Evolutionary conservation across 2,888 invertebrate genomes (phyloP).

Genomic region (Barypeithes pellucidus): DNA sequence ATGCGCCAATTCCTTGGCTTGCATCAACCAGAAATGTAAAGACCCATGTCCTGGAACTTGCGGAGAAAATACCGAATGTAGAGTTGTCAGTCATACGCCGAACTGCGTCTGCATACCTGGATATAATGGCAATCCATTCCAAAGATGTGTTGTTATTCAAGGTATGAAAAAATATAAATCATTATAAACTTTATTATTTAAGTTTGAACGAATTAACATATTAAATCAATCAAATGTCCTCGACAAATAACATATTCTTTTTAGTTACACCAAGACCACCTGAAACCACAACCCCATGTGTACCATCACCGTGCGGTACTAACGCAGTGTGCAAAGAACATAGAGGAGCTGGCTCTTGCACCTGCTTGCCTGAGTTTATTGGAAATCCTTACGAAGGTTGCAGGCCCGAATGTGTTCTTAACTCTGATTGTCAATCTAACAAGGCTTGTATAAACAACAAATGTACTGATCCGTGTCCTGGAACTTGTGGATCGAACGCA

Average conservation of each 20-base stretch:
- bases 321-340: conserved; percentile 76
- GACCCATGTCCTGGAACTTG: conserved; percentile 79
- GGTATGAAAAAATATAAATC: conserved; percentile 32
- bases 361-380: conserved; percentile 75
- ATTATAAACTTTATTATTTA: neutral
- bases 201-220: neutral
- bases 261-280: conserved; percentile 52
- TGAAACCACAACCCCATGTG: conserved; percentile 71
- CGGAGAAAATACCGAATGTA: conserved; percentile 74
- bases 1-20: conserved; percentile 80
- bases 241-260: neutral
- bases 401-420: conserved; percentile 77
- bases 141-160: conserved; percentile 65
- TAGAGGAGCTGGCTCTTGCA: conserved; percentile 73
- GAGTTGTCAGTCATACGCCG: conserved; percentile 75
- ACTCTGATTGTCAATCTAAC: conserved; percentile 79
- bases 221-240: neutral
- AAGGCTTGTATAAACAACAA: conserved; percentile 79
- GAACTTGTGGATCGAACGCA: conserved; percentile 78
- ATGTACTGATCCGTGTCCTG: conserved; percentile 78
- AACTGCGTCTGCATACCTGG: conserved; percentile 75
- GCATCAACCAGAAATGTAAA: conserved; percentile 82
- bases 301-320: conserved; percentile 79
- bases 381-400: conserved; percentile 79
- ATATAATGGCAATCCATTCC: conserved; percentile 76